phyloP scores from a whole-genome alignment of 2,888 invertebrate species.

The Hydriomena furcata region DNA sequence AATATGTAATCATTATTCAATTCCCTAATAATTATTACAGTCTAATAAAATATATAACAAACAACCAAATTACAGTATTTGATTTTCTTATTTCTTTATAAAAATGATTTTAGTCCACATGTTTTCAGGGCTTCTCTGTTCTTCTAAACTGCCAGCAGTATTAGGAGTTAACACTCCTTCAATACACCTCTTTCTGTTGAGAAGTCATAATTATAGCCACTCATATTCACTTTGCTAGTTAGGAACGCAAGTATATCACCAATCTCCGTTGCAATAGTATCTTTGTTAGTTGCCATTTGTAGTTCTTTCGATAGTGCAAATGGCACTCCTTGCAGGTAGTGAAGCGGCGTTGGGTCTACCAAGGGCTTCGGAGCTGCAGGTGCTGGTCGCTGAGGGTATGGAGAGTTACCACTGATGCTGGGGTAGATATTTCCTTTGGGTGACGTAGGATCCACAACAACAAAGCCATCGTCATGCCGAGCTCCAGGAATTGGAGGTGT shows the following conservation, averaged over 20 bases:
- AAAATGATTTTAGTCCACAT: too few species aligned
- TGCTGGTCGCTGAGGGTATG: slow-evolving; percentile 60
- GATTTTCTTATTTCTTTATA: too few species aligned
- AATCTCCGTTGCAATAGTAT: slow-evolving; percentile 74
- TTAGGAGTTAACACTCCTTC: slow-evolving; percentile 62
- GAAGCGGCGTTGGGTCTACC: slow-evolving; percentile 63
- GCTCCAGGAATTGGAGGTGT: slow-evolving; percentile 75
- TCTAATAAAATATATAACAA: slow-evolving; percentile 6
- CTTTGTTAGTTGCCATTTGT: slow-evolving; percentile 71
- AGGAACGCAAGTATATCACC: slow-evolving; percentile 79
- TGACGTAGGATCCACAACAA: slow-evolving; percentile 61
- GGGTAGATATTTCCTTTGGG: slow-evolving; percentile 61
- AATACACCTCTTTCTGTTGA: slow-evolving; percentile 80
- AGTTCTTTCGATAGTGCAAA: slow-evolving; percentile 78
- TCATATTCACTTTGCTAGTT: slow-evolving; percentile 69
- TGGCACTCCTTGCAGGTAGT: slow-evolving; percentile 82
- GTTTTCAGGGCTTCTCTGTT: too few species aligned
- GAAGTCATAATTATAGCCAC: slow-evolving; percentile 78
- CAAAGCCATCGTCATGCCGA: slow-evolving; percentile 67
- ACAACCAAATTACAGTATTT: neutral
- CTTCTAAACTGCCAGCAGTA: neutral
- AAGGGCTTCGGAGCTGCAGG: slow-evolving; percentile 52
- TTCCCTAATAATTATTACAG: neutral
- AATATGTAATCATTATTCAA: too few species aligned
- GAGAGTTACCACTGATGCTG: slow-evolving; percentile 55